Conservation (phyloP, 2,797 vertebrate genomes). For the Poeciliopsis paucimaculata region DNA sequence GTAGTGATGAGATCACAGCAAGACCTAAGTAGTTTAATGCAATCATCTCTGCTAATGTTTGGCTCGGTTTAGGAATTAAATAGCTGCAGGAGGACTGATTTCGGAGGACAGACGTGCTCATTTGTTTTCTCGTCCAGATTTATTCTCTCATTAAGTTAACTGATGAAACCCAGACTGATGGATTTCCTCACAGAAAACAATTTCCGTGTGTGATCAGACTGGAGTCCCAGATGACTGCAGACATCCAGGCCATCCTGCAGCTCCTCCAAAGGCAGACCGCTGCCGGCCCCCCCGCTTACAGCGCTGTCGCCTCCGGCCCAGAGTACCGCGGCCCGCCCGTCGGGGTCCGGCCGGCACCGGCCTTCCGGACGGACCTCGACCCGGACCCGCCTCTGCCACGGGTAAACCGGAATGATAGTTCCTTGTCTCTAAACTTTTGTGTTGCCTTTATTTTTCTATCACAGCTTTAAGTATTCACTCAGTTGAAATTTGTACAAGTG, state of each 20-base stretch:
- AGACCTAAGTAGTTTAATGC: neutral
- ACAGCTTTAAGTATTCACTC: neutral
- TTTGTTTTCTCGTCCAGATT: neutral
- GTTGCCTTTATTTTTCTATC: neutral
- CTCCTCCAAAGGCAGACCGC: conserved; percentile 91
- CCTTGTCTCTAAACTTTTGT: too few relatives aligned
- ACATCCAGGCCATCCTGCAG: conserved; percentile 96
- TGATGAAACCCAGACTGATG: neutral
- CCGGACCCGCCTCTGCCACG: conserved; percentile 73
- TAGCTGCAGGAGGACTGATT: neutral
- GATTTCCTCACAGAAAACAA: neutral
- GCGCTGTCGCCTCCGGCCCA: conserved; percentile 86
- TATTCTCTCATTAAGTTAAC: neutral
- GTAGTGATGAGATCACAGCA: neutral
- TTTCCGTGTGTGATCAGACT: conserved; percentile 79
- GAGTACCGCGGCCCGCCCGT: conserved; percentile 85
- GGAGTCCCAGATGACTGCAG: conserved; percentile 95
- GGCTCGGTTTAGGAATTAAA: conserved; percentile 12
- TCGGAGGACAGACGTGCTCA: neutral
- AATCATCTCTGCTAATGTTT: neutral
- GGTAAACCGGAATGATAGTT: conserved; percentile 41
- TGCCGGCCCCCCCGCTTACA: conserved; percentile 92
- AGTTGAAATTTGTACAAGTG: neutral
- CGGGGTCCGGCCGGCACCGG: conserved; percentile 77
- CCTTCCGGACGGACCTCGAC: conserved; percentile 81